Percentiles rank a stretch among this genome's conserved stretches.
Evolutionary conservation across 2,888 invertebrate genomes (phyloP).

Genomic region (Andrena fulva): DNA sequence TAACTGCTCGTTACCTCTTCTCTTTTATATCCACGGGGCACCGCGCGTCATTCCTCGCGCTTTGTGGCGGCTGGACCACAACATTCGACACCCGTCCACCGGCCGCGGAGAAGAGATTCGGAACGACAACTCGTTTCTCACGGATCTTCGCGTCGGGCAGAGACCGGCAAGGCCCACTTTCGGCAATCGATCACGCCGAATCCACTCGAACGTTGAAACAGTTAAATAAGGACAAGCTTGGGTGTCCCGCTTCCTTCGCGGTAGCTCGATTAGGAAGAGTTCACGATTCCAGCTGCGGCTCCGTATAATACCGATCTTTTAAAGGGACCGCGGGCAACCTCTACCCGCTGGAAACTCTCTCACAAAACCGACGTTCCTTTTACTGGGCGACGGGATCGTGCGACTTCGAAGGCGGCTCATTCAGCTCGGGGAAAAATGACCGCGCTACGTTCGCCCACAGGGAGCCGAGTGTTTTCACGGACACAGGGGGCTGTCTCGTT

Average conservation of each 20-base stretch:
- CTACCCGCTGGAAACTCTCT: background rate
- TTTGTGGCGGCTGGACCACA: background rate
- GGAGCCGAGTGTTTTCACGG: constrained; percentile 49
- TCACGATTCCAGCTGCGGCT: background rate
- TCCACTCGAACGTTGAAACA: no score
- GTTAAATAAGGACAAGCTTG: no score
- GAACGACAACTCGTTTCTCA: background rate
- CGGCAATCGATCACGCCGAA: no score
- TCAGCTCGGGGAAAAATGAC: constrained; percentile 5
- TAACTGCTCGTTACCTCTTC: constrained; percentile 62
- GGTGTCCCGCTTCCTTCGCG: background rate
- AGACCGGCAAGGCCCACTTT: no score
- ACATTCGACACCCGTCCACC: constrained; percentile 30
- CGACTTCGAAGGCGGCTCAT: constrained; percentile 9
- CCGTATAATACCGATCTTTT: background rate
- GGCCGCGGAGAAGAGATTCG: background rate
- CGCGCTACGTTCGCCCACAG: constrained; percentile 5
- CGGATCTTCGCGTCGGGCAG: background rate
- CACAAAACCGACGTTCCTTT: constrained; percentile 19
- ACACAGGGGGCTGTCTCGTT: constrained; percentile 31
- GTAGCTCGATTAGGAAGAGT: background rate
- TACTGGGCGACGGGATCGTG: constrained; percentile 20
- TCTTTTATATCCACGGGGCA: constrained; percentile 30
- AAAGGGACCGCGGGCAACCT: background rate
- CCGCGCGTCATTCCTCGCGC: background rate